Evolutionary conservation across 2,888 invertebrate genomes (phyloP).

Genomic region (Apodemia duryi): DNA sequence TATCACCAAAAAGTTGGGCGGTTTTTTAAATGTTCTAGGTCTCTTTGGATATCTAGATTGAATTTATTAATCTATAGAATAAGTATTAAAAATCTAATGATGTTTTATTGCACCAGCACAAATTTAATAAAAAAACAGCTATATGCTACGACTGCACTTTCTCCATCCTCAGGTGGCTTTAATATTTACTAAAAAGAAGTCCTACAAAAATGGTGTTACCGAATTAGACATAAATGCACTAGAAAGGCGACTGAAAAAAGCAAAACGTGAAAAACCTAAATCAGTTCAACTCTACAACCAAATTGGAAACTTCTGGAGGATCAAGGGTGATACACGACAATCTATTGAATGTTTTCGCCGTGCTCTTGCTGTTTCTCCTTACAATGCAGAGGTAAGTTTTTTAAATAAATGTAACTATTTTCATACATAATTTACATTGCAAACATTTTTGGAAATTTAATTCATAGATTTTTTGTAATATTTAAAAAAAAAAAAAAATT

Average conservation of each 20-base stretch:
- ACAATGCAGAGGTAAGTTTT: conserved; percentile 86
- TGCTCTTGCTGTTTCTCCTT: conserved; percentile 90
- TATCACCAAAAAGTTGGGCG: no score
- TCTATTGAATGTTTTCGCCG: conserved; percentile 94
- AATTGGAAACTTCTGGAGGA: conserved; percentile 95
- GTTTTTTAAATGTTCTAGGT: no score
- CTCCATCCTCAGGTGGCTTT: conserved; percentile 79
- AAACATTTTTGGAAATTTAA: background rate
- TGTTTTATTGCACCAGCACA: background rate
- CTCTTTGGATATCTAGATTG: no score
- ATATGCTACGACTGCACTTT: background rate
- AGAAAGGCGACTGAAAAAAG: conserved; percentile 86
- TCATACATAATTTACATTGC: conserved; percentile 19
- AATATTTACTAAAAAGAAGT: conserved; percentile 85
- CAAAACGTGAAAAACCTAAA: conserved; percentile 90
- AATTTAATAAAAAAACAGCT: background rate
- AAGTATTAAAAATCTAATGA: no score
- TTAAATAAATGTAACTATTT: background rate
- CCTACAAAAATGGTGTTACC: conserved; percentile 78
- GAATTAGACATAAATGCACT: conserved; percentile 87
- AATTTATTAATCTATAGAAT: no score
- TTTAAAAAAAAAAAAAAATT: no score
- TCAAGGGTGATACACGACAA: conserved; percentile 91
- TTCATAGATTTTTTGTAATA: no score
- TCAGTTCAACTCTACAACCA: conserved; percentile 92